Percentiles rank a stretch among this genome's conserved stretches.
Evolutionary conservation across 1,140 invertebrate species (phyloP).

Genomic region (Neomicropteryx cornuta): DNA sequence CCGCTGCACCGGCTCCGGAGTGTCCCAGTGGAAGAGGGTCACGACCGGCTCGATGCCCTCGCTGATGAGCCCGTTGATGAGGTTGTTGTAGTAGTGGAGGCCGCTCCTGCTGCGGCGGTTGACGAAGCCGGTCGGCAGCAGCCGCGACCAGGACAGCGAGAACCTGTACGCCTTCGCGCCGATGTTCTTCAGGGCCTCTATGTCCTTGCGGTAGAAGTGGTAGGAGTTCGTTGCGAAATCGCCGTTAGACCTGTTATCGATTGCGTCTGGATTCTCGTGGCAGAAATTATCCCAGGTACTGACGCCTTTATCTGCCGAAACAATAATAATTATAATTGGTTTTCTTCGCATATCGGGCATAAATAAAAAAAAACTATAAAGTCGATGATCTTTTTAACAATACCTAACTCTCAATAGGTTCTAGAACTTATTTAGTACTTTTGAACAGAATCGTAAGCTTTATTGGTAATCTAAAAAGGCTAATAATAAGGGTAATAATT

Average conservation of each 20-base stretch:
- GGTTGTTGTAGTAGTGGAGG: conserved; percentile 47
- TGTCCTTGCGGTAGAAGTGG: conserved; percentile 42
- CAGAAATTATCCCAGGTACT: conserved; percentile 37
- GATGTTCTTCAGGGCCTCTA: conserved; percentile 33
- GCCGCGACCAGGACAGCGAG: too few relatives aligned
- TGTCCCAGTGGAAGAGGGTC: conserved; percentile 49
- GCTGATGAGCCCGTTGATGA: conserved; percentile 46
- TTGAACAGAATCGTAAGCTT: too few relatives aligned
- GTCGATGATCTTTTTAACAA: too few relatives aligned
- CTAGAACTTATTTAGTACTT: too few relatives aligned
- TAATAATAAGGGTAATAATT: too few relatives aligned
- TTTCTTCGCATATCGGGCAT: too few relatives aligned
- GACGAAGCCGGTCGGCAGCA: conserved; percentile 44
- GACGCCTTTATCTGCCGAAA: too few relatives aligned
- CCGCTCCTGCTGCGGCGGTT: conserved; percentile 42
- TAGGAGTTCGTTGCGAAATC: conserved; percentile 49
- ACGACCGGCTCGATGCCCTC: conserved; percentile 43
- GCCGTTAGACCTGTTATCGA: conserved; percentile 32
- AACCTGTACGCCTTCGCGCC: conserved; percentile 41
- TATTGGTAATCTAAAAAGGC: too few relatives aligned
- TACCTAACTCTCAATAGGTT: too few relatives aligned
- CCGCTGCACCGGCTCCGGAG: too few relatives aligned
- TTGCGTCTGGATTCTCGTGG: conserved; percentile 24
- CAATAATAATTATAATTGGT: too few relatives aligned
- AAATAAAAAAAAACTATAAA: too few relatives aligned